phyloP scores from a whole-genome alignment of 2,113 vertebrate species.

The Acinonyx jubatus region DNA sequence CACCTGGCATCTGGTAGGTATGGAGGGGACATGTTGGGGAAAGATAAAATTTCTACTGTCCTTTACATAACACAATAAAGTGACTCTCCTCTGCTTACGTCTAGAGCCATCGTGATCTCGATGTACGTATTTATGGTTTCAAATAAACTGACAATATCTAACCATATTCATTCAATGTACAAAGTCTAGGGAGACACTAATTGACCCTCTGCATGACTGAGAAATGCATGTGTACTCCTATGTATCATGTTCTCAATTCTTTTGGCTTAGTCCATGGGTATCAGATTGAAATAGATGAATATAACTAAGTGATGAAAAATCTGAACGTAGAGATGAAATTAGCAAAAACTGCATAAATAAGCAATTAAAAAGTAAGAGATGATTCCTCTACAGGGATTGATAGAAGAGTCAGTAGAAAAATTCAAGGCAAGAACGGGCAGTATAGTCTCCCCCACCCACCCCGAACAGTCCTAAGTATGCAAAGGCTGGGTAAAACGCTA shows the following conservation, averaged over 20 bases:
- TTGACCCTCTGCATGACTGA: background rate
- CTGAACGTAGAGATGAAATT: constrained; percentile 13
- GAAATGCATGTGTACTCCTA: background rate
- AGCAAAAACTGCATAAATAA: background rate
- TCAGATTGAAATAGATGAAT: background rate
- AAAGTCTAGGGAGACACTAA: background rate
- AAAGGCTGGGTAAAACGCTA: background rate
- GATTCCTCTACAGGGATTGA: background rate
- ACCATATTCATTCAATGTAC: background rate
- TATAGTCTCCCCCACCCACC: background rate
- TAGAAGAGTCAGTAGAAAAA: background rate
- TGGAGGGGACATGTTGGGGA: background rate
- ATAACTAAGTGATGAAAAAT: background rate
- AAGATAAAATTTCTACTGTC: background rate
- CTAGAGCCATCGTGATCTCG: background rate
- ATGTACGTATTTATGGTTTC: background rate
- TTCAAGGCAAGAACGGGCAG: background rate
- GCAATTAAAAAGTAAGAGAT: background rate
- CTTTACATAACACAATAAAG: background rate
- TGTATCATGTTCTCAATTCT: background rate
- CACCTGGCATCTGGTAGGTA: background rate
- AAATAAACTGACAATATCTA: background rate
- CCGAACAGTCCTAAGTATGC: background rate
- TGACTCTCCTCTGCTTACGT: background rate
- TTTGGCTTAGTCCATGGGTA: background rate